Conservation (phyloP, 2,888 invertebrate genomes). For the Epirrhoe alternata region DNA sequence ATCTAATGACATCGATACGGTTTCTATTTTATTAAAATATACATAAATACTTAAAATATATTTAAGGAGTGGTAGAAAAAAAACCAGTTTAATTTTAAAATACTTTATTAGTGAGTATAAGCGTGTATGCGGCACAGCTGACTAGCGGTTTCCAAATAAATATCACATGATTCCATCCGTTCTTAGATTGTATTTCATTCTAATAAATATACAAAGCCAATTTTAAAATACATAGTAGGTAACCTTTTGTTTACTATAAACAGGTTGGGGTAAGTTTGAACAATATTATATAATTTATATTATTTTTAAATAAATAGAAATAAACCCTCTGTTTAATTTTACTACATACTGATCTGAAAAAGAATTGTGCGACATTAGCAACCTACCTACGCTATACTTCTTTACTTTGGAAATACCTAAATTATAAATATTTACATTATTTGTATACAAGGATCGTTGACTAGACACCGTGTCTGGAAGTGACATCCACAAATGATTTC, state of each 20-base stretch:
- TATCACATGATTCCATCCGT: constrained; percentile 75
- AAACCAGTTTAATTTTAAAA: constrained; percentile 59
- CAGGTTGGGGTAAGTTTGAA: constrained; percentile 3
- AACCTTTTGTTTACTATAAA: constrained; percentile 27
- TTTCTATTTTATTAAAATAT: too few relatives aligned
- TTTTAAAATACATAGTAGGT: constrained; percentile 47
- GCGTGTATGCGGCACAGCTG: constrained; percentile 83
- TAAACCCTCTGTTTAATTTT: constrained; percentile 19
- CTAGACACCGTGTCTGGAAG: constrained; percentile 79
- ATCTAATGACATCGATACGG: too few relatives aligned
- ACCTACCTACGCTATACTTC: constrained; percentile 66
- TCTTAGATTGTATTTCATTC: constrained; percentile 49
- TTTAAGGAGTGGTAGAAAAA: background rate
- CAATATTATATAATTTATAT: constrained; percentile 5
- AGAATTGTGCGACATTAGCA: constrained; percentile 76
- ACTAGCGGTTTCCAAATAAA: constrained; percentile 79
- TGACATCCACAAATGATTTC: constrained; percentile 44
- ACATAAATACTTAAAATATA: too few relatives aligned
- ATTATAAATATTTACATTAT: constrained; percentile 71
- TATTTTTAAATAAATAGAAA: constrained; percentile 30
- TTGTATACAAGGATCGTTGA: constrained; percentile 79
- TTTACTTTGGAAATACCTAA: constrained; percentile 70
- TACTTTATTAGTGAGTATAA: constrained; percentile 82
- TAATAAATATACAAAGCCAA: constrained; percentile 49
- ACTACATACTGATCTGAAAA: constrained; percentile 49